These are phyloP conservation scores for Sinopyrophorus schimmeli DNA, from an alignment of 2,888 invertebrate species.

Conservation along the genomic window DNA sequence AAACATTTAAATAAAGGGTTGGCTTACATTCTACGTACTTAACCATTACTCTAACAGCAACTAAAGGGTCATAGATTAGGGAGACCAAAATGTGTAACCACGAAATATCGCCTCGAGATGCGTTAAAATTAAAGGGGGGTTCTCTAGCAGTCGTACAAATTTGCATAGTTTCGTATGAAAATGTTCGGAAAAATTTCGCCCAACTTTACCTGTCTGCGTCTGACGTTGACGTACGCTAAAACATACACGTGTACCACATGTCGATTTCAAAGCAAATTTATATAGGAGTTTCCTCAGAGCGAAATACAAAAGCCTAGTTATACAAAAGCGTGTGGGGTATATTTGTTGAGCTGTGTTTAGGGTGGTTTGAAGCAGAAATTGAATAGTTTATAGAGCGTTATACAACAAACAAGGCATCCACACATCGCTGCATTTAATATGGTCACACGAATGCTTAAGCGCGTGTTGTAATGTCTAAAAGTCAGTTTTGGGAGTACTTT, in stretches of 20 bases:
- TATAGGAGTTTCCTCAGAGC: conserved; percentile 29
- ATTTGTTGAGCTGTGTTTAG: conserved; percentile 26
- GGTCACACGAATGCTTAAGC: too few relatives aligned
- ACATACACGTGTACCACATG: conserved; percentile 12
- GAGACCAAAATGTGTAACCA: not conserved
- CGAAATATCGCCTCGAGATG: too few relatives aligned
- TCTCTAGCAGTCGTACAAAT: too few relatives aligned
- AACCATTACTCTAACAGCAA: conserved; percentile 16
- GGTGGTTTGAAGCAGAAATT: conserved; percentile 21
- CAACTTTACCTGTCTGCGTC: too few relatives aligned
- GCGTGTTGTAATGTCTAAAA: too few relatives aligned
- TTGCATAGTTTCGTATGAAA: too few relatives aligned
- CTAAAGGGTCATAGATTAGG: conserved; percentile 12
- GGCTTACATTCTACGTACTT: conserved; percentile 16
- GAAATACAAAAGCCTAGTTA: conserved; percentile 24
- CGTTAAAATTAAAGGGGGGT: too few relatives aligned
- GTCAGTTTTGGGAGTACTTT: too few relatives aligned
- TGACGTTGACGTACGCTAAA: conserved; percentile 9
- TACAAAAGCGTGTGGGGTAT: conserved; percentile 19
- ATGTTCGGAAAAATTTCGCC: too few relatives aligned
- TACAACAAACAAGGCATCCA: conserved; percentile 14
- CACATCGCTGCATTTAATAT: conserved; percentile 15
- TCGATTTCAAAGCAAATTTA: conserved; percentile 27
- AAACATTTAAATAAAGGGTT: too few relatives aligned
- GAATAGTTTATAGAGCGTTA: conserved; percentile 27